phyloP scores from a whole-genome alignment of 2,888 invertebrate species.

The Hyppa rectilinea region DNA sequence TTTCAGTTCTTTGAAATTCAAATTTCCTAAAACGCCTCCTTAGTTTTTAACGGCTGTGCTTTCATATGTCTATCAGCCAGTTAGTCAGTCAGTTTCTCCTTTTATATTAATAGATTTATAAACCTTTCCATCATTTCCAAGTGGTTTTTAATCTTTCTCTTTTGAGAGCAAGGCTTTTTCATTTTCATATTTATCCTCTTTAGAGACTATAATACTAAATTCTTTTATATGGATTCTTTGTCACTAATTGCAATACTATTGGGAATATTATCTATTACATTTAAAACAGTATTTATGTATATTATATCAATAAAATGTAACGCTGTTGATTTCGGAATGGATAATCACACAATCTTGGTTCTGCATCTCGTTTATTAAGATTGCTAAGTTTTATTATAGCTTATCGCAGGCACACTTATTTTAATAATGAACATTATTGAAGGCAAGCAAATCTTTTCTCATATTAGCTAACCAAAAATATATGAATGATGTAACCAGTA shows the following conservation, averaged over 20 bases:
- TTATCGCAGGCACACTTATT: neutral
- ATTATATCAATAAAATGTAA: conserved; percentile 17
- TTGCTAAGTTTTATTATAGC: neutral
- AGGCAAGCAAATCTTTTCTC: neutral
- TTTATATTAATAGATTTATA: too few relatives aligned
- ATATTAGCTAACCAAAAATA: neutral
- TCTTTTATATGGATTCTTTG: conserved; percentile 20
- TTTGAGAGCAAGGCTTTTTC: neutral
- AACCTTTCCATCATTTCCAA: neutral
- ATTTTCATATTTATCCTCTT: conserved; percentile 30
- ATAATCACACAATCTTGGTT: neutral
- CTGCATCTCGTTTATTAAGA: neutral
- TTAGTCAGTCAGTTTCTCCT: too few relatives aligned
- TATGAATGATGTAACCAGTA: too few relatives aligned
- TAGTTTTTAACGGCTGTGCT: too few relatives aligned
- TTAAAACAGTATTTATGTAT: conserved; percentile 26
- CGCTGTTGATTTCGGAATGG: conserved; percentile 1
- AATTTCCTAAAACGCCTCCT: too few relatives aligned
- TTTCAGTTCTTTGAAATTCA: too few relatives aligned
- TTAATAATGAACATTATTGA: neutral
- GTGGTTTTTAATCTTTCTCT: neutral
- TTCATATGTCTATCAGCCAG: too few relatives aligned
- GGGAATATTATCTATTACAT: conserved; percentile 23
- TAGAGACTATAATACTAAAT: conserved; percentile 25
- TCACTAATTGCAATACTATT: conserved; percentile 8